Evolutionary conservation across 2,797 vertebrate species (phyloP), one percentile per base, ranked within the genome.

Genomic region (Typhlichthys subterraneus): DNA sequence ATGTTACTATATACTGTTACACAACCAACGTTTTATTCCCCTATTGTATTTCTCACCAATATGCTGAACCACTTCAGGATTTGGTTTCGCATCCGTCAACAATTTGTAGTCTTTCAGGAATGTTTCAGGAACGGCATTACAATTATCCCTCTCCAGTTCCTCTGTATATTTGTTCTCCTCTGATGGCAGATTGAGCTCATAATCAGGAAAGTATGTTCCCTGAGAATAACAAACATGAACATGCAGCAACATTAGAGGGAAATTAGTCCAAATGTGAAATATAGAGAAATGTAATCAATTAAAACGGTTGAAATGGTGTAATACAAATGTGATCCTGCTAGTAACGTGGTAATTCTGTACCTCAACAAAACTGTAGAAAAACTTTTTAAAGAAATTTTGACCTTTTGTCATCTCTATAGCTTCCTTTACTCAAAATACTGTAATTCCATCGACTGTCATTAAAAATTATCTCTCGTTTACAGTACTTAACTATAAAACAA

Each of bases 31-130:
- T 42, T 42, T 42, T 42, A 42, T 42, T 42, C 38, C 38, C 38
- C 38, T 42, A 42, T 42, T 42, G 2, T 14, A 33, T 50, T 38
- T 63, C 86, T 86, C 85, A 96, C 95, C 94, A 4, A 87, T 54
- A 1, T 90, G 86, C 63, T 90, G 83, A 0, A 66, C 15, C 45
- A 87, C 91, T 62, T 85, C 74, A 0, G 80, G 75, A 42, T 92
- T 86, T 0, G 83, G 60, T 71, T 88, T 79, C 4, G 81, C 79
- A 14, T 90, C 67, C 14, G 85, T 88, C 60, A 93, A 76, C 50
- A 86, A 84, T 82, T 94, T 77, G 0, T 86, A 93, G 47, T 79
- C 81, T 7, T 10, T 65, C 33, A 15, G 7, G 49, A 89, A 89
- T 73, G 73, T 85, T 47, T 78, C 69, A 13, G 83, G 76, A 60